phyloP scores from a whole-genome alignment of 2,113 vertebrate genomes.

The Procavia capensis region DNA sequence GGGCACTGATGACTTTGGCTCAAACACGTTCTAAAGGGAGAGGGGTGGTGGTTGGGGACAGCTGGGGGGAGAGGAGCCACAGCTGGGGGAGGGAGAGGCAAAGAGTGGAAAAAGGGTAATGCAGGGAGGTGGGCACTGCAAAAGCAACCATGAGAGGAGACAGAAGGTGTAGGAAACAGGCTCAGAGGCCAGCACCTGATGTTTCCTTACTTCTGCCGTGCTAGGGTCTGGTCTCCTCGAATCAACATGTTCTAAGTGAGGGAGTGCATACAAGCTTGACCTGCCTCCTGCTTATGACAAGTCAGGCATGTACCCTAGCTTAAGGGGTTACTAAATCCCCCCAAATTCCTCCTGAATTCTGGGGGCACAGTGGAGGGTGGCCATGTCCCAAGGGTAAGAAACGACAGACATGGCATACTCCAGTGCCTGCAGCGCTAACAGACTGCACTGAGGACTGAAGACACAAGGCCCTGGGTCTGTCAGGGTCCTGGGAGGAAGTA shows the following conservation, averaged over 20 bases:
- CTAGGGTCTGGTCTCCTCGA: background rate
- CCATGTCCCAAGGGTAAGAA: background rate
- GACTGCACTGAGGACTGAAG: background rate
- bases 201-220: background rate
- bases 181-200: background rate
- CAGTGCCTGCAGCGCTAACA: background rate
- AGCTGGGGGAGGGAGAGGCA: background rate
- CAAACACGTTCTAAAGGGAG: slow-evolving; percentile 92
- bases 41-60: slow-evolving; percentile 67
- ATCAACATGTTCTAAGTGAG: background rate
- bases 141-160: background rate
- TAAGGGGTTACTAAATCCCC: slow-evolving; percentile 11
- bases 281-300: background rate
- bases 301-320: background rate
- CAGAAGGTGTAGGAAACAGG: background rate
- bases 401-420: background rate
- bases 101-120: background rate
- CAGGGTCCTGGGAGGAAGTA: background rate
- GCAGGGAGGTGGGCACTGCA: background rate
- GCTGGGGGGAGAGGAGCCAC: slow-evolving; percentile 41
- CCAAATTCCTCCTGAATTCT: background rate
- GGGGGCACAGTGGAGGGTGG: background rate
- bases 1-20: slow-evolving; percentile 92
- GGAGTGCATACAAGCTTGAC: background rate
- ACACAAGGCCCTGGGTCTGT: background rate